Conservation (phyloP, 2,797 vertebrate genomes). For the Decapterus maruadsi region DNA sequence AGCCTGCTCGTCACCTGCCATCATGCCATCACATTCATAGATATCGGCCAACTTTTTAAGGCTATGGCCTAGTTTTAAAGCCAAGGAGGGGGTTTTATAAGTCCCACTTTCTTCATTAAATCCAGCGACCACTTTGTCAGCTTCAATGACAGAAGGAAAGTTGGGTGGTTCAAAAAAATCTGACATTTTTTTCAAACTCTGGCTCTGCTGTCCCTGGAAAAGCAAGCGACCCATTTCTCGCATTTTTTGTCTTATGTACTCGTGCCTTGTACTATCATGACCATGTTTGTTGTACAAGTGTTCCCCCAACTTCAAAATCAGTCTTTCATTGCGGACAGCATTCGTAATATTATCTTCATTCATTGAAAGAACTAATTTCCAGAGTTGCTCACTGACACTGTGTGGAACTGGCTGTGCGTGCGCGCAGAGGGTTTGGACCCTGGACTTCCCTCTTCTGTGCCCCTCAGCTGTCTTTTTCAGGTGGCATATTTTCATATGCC, state of each 20-base stretch:
- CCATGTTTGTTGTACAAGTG: conserved; percentile 24
- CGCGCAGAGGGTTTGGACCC: neutral
- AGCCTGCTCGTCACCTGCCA: conserved; percentile 16
- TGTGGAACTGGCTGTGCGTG: neutral
- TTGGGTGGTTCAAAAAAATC: conserved; percentile 43
- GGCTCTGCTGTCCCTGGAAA: conserved; percentile 6
- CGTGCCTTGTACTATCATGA: conserved; percentile 28
- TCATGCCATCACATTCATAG: conserved; percentile 49
- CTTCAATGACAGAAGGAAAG: conserved; percentile 41
- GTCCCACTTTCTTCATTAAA: conserved; percentile 41
- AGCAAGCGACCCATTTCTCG: conserved; percentile 35
- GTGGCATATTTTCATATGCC: neutral
- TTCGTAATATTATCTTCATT: neutral
- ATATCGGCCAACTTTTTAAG: conserved; percentile 38
- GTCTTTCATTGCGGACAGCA: neutral
- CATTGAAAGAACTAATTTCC: conserved; percentile 3
- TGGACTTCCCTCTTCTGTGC: neutral
- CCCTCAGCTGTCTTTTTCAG: neutral
- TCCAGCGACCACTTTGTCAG: neutral
- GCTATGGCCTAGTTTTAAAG: conserved; percentile 55
- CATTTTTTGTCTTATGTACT: conserved; percentile 54
- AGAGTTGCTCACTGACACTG: neutral
- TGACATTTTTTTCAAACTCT: conserved; percentile 16
- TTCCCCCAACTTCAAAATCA: neutral
- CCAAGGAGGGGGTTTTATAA: conserved; percentile 50